Evolutionary conservation across 2,888 invertebrate genomes (phyloP).

Genomic region (Noctua janthina): DNA sequence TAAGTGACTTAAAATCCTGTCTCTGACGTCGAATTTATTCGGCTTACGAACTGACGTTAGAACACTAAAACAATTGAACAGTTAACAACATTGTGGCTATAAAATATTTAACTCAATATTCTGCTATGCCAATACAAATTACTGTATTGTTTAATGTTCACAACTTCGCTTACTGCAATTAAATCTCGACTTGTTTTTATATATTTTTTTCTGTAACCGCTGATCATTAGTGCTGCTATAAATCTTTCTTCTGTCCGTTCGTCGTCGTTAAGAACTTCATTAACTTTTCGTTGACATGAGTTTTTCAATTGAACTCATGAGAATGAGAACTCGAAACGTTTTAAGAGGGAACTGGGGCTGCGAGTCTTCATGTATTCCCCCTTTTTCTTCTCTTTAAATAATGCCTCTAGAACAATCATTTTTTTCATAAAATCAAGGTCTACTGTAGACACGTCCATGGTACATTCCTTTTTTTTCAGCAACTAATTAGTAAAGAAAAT

Average conservation of each 20-base stretch:
- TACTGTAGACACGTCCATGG: too few relatives aligned
- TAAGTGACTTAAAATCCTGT: constrained; percentile 11
- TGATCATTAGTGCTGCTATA: constrained; percentile 85
- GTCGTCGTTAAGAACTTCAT: constrained; percentile 87
- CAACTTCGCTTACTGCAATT: constrained; percentile 58
- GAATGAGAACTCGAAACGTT: constrained; percentile 79
- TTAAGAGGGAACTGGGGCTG: constrained; percentile 51
- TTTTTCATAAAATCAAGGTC: too few relatives aligned
- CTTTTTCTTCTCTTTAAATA: too few relatives aligned
- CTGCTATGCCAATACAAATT: constrained; percentile 57
- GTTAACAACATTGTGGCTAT: constrained; percentile 24
- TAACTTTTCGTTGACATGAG: constrained; percentile 79
- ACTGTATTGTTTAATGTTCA: constrained; percentile 54
- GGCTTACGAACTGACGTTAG: not conserved
- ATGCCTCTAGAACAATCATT: too few relatives aligned
- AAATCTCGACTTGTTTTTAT: constrained; percentile 55
- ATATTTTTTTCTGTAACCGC: constrained; percentile 74
- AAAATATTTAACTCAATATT: constrained; percentile 40
- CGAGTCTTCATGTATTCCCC: too few relatives aligned
- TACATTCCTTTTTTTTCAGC: too few relatives aligned
- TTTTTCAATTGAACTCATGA: constrained; percentile 82
- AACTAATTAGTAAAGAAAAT: too few relatives aligned
- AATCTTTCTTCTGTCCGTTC: constrained; percentile 82
- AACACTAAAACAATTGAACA: constrained; percentile 38
- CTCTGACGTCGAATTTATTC: constrained; percentile 28